phyloP scores from a whole-genome alignment of 2,888 invertebrate genomes.

The Cryptocephalus moraei region DNA sequence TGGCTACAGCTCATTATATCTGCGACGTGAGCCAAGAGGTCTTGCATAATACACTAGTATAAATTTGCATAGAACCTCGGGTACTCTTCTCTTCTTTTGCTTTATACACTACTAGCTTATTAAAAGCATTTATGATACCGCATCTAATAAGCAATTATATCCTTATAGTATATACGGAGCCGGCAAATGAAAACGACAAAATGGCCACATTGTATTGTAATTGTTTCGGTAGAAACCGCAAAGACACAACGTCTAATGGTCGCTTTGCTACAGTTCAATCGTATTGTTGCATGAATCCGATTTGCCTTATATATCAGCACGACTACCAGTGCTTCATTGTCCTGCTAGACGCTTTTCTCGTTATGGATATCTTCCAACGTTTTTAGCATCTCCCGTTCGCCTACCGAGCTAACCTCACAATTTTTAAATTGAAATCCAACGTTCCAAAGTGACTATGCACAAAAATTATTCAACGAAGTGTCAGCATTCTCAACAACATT shows the following conservation, averaged over 20 bases:
- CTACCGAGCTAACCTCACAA: no score
- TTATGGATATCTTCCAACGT: no score
- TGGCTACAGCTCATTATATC: constrained; percentile 18
- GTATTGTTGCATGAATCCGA: neutral
- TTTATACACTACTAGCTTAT: constrained; percentile 2
- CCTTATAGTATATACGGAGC: constrained; percentile 3
- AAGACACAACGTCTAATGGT: constrained; percentile 1
- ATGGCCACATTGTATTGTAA: constrained; percentile 6
- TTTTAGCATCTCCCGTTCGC: no score
- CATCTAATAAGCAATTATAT: constrained; percentile 9
- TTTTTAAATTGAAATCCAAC: neutral
- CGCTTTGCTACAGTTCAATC: constrained; percentile 1
- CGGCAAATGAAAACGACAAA: constrained; percentile 5
- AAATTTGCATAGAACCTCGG: constrained; percentile 11
- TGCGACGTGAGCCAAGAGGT: constrained; percentile 12
- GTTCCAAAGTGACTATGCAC: neutral
- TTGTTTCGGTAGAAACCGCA: constrained; percentile 1
- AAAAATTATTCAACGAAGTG: no score
- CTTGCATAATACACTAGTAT: constrained; percentile 14
- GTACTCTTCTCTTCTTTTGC: neutral
- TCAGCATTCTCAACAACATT: no score
- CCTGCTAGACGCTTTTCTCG: no score
- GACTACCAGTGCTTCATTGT: no score
- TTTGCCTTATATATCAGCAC: no score
- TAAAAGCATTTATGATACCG: constrained; percentile 6